These are phyloP conservation scores for Drosophila nigricruria DNA, from an alignment of 2,888 invertebrate species.

Conservation along the genomic window DNA sequence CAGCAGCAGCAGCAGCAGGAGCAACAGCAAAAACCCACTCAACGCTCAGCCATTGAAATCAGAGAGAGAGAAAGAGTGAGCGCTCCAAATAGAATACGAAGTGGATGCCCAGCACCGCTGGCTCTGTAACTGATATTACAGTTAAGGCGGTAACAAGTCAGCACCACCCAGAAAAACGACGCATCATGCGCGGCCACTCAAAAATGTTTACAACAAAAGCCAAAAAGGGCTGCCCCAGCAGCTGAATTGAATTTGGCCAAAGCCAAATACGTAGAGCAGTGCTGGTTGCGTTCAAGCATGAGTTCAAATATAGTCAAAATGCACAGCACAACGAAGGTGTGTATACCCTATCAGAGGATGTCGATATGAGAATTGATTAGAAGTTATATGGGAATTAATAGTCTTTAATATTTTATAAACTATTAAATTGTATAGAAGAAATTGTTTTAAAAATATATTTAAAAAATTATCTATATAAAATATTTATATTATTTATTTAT, in stretches of 20 bases:
- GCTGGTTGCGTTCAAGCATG: slow-evolving; percentile 40
- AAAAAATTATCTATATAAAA: too few species aligned
- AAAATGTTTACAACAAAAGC: slow-evolving; percentile 47
- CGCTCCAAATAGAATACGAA: slow-evolving; percentile 40
- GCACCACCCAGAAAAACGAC: slow-evolving; percentile 47
- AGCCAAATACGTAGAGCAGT: slow-evolving; percentile 22
- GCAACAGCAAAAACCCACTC: slow-evolving; percentile 8
- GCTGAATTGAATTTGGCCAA: slow-evolving; percentile 42
- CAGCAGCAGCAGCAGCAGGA: neutral
- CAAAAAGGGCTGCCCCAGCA: slow-evolving; percentile 28
- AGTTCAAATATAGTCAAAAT: slow-evolving; percentile 37
- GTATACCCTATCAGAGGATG: slow-evolving; percentile 8
- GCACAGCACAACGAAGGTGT: slow-evolving; percentile 10
- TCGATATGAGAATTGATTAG: neutral
- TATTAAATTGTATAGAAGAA: too few species aligned
- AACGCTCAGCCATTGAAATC: slow-evolving; percentile 42
- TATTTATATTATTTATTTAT: too few species aligned
- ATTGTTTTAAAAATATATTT: too few species aligned
- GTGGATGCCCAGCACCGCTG: slow-evolving; percentile 32
- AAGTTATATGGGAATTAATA: too few species aligned
- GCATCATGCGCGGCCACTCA: slow-evolving; percentile 53
- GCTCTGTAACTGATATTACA: slow-evolving; percentile 75
- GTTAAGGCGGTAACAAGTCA: slow-evolving; percentile 78
- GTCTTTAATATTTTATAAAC: too few species aligned
- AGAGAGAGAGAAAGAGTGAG: neutral